phyloP scores from a whole-genome alignment of 1,140 invertebrate genomes.

The Zaprionus taronus region DNA sequence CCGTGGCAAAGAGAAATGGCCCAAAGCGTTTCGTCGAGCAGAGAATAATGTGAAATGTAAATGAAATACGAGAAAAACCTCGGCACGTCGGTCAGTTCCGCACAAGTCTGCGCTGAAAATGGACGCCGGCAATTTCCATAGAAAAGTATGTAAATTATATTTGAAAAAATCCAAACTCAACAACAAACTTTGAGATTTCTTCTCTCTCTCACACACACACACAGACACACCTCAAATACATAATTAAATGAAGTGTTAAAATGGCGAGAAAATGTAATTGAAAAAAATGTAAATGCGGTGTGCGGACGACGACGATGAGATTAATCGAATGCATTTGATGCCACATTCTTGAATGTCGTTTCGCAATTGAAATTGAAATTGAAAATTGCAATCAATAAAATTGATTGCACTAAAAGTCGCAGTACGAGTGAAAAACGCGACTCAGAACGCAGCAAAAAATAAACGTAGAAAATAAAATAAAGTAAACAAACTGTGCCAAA shows the following conservation, averaged over 20 bases:
- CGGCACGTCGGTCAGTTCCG: constrained; percentile 56
- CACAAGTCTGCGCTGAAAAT: constrained; percentile 71
- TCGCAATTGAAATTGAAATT: constrained; percentile 55
- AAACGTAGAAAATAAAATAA: constrained; percentile 15
- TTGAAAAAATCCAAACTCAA: neutral
- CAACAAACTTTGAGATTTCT: neutral
- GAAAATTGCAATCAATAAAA: constrained; percentile 68
- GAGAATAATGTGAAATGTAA: constrained; percentile 58
- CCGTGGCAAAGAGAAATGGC: constrained; percentile 62
- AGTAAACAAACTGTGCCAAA: constrained; percentile 13
- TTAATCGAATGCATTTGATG: constrained; percentile 30
- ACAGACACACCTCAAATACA: neutral
- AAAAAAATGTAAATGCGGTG: constrained; percentile 17
- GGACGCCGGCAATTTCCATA: constrained; percentile 65
- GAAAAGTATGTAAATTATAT: constrained; percentile 63
- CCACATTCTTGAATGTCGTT: neutral
- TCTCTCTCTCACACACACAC: neutral
- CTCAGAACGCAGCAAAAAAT: constrained; percentile 13
- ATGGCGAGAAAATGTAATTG: constrained; percentile 19
- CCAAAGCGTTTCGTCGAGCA: constrained; percentile 27
- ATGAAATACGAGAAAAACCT: constrained; percentile 64
- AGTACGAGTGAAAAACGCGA: constrained; percentile 1
- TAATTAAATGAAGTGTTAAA: constrained; percentile 50
- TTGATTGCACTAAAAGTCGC: constrained; percentile 52
- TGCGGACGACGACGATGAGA: neutral